Evolutionary conservation across 1,140 invertebrate species (phyloP), one percentile per base, ranked within the genome.

Genomic region (Habropoda laboriosa): DNA sequence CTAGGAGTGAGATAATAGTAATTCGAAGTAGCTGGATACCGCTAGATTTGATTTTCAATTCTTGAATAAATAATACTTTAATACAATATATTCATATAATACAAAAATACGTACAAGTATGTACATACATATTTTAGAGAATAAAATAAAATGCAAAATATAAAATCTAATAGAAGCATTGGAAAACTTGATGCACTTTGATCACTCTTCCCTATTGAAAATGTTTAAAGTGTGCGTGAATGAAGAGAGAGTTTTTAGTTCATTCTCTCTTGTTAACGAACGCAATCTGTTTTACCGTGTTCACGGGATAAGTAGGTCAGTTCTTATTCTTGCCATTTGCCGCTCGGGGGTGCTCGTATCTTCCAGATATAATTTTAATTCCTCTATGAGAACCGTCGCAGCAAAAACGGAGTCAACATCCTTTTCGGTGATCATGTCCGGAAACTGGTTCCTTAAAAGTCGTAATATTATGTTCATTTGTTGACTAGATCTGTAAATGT

Each of bases 291-390:
- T 38, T 67, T 64, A 51, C 61, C 66, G 1, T 40, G 40, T 42
- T 89, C 72, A 91, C 58, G 90, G 85, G 68, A 92, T 90, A 55
- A 91, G 86, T 18, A 92, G 83, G 80, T 93, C 92, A 3, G 90
- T 86, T 51, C 80, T 88, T 35, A 90, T 73, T 71, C 86, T 87
- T 0, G 90, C 92, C 58, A 84, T 86, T 53, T 92, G 89, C 70
- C 89, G 79, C 10, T 89, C 75, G 8, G 73, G 60, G 6, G 64
- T 38, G 47, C 81, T 82, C 13, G 75, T 74, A 24, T 83, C 86
- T 27, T 68, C 63, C 3, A 90, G 83, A 80, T 91, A 88, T 8
- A 91, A 73, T 53, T 90, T 75, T 32, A 93, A 73, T 71, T 93
- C 92, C 7, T 82, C 60, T 30, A 88, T 57, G 8, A 93, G 77